Evolutionary conservation across 2,113 vertebrate species (phyloP).

Genomic region (Rhabdornis inornatus): DNA sequence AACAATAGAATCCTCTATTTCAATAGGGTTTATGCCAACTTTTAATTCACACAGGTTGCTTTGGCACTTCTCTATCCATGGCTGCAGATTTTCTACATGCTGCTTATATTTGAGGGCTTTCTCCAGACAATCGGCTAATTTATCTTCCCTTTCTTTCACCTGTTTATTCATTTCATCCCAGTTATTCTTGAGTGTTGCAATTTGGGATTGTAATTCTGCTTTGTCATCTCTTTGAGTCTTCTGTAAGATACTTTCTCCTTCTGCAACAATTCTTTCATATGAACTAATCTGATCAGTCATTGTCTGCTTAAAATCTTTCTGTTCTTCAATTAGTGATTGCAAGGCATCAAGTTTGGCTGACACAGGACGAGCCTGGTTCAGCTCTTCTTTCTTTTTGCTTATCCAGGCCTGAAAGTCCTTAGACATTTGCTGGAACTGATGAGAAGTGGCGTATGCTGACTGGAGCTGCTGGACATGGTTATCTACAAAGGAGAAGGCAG

Average conservation of each 20-base stretch:
- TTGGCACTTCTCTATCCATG: constrained; percentile 87
- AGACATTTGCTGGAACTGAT: constrained; percentile 93
- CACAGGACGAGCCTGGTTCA: constrained; percentile 70
- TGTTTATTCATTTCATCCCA: constrained; percentile 89
- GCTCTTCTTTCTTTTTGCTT: constrained; percentile 81
- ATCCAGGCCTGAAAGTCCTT: constrained; percentile 92
- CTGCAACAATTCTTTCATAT: constrained; percentile 81
- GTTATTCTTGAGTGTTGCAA: constrained; percentile 78
- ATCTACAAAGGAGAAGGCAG: constrained; percentile 72
- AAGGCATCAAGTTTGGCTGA: constrained; percentile 83
- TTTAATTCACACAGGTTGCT: constrained; percentile 71
- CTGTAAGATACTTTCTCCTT: constrained; percentile 88
- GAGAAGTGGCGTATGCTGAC: constrained; percentile 86
- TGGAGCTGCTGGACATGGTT: constrained; percentile 88
- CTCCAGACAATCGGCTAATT: constrained; percentile 80
- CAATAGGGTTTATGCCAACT: constrained; percentile 75
- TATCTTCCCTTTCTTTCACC: constrained; percentile 77
- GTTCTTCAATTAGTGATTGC: constrained; percentile 79
- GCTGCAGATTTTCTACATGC: constrained; percentile 79
- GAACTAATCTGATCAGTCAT: constrained; percentile 73
- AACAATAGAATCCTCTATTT: constrained; percentile 79
- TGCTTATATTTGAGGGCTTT: constrained; percentile 86
- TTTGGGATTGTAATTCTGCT: constrained; percentile 83
- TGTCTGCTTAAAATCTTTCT: constrained; percentile 75
- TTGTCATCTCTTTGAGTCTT: constrained; percentile 89